Evolutionary conservation across 1,140 invertebrate species (phyloP).

Genomic region (Platyscapa corneri): DNA sequence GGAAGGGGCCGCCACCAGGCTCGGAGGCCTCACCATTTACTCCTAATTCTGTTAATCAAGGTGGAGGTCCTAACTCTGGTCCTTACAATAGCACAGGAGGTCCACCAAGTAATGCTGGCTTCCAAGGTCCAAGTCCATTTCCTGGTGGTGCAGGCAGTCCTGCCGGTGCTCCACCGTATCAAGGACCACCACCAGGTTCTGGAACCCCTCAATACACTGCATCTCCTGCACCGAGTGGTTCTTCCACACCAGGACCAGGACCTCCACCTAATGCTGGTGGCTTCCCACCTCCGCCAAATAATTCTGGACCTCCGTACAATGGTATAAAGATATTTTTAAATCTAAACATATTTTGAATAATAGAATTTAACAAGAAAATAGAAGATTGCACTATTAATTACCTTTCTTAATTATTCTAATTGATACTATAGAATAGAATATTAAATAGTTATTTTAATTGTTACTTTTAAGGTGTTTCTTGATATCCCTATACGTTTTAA

Average conservation of each 20-base stretch:
- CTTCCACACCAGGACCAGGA: slow-evolving; percentile 82
- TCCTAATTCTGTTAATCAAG: slow-evolving; percentile 74
- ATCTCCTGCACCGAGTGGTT: slow-evolving; percentile 84
- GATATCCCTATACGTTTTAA: too few relatives aligned
- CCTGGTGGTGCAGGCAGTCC: slow-evolving; percentile 80
- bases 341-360: not conserved
- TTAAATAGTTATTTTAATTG: too few relatives aligned
- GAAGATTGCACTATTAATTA: not conserved
- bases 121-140: slow-evolving; percentile 78
- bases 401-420: too few relatives aligned
- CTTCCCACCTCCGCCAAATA: slow-evolving; percentile 80
- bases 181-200: slow-evolving; percentile 81
- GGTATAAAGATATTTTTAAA: slow-evolving; percentile 59
- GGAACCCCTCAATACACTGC: slow-evolving; percentile 84
- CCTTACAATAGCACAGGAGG: slow-evolving; percentile 76
- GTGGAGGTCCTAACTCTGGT: slow-evolving; percentile 67
- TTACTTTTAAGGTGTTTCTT: too few relatives aligned
- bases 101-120: slow-evolving; percentile 75
- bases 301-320: slow-evolving; percentile 79
- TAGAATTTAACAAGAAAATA: not conserved
- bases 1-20: slow-evolving; percentile 80
- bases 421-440: too few relatives aligned
- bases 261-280: slow-evolving; percentile 77
- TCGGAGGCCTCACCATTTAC: slow-evolving; percentile 78
- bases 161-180: slow-evolving; percentile 78